Evolutionary conservation across 2,888 invertebrate species (phyloP).

Genomic region (Phymatocera aterrima): DNA sequence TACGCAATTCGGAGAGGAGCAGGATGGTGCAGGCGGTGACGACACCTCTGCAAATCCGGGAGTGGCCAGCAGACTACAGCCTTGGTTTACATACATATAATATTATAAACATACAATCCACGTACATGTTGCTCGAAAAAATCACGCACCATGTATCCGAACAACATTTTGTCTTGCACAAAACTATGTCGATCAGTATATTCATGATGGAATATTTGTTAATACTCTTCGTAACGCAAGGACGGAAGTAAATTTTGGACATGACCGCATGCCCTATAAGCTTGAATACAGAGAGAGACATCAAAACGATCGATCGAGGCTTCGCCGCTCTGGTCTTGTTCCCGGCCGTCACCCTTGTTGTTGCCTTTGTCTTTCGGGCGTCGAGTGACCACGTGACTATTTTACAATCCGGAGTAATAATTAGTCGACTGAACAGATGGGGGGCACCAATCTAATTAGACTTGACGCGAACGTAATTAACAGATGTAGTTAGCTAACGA

Average conservation of each 20-base stretch:
- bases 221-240: not conserved
- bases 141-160: not conserved
- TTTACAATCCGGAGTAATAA: conserved; percentile 27
- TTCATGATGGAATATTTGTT: not conserved
- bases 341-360: not conserved
- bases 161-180: not conserved
- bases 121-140: not conserved
- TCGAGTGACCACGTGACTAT: not conserved
- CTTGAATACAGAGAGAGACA: not conserved
- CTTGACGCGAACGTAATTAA: conserved; percentile 22
- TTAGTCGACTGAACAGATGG: conserved; percentile 29
- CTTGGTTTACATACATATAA: not conserved
- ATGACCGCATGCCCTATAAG: not conserved
- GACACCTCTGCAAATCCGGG: conserved; percentile 63
- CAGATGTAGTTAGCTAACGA: conserved; percentile 28
- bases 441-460: conserved; percentile 28
- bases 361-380: not conserved
- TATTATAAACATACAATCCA: not conserved
- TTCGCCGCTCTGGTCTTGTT: not conserved
- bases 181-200: not conserved
- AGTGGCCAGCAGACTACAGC: conserved; percentile 56
- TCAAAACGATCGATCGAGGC: not conserved
- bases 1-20: conserved; percentile 66
- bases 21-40: conserved; percentile 59
- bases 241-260: not conserved